Base-by-base conservation (phyloP, 2,888 invertebrate genomes). In the Caenorhabditis uteleia region DNA sequence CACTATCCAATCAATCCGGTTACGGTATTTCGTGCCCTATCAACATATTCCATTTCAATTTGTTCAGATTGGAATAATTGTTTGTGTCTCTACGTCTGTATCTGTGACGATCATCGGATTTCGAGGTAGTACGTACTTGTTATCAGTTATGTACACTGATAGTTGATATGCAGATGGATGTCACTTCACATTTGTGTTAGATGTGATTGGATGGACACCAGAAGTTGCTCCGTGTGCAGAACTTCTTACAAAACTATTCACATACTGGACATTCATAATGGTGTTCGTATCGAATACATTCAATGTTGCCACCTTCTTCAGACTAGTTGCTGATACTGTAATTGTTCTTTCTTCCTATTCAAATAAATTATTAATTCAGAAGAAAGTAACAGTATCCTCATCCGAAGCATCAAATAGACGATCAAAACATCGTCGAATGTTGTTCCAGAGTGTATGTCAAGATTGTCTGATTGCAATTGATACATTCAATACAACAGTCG, bases 371-470 rank as follows among this genome's bases (percentile, higher is more conserved):
- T n/a, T n/a, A n/a, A n/a, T n/a, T n/a, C n/a, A n/a, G n/a, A n/a
- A n/a, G n/a, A n/a, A n/a, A n/a, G n/a, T 20, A n/a, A 18, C 36
- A 36, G 7, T 36, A 2, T 20, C 18, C 36, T 8, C 3, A 20
- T 4, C 20, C 7, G 18, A 36, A n/a, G 36, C 36, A 14, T 36
- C 36, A 10, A 36, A 20, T 8, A n/a, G 59, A n/a, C 59, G 44
- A 42, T 27, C 44, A 21, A 26, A 48, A 16, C 42, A 51, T 36
- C 59, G 59, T 10, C 16, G 40, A 29, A 59, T 59, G 59, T 29
- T 59, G 7, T 51, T 59, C 16, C 59, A 59, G 29, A 59, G 59
- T 38, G 47, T 42, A 14, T 53, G 59, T 39, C 59, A 59, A n/a
- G 59, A 59, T 29, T 48, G 40, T 2, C 43, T 59, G 18, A 53